Percentiles rank a stretch among this genome's conserved stretches.
Evolutionary conservation across 1,140 invertebrate species (phyloP).

Genomic region (Globodera rostochiensis): DNA sequence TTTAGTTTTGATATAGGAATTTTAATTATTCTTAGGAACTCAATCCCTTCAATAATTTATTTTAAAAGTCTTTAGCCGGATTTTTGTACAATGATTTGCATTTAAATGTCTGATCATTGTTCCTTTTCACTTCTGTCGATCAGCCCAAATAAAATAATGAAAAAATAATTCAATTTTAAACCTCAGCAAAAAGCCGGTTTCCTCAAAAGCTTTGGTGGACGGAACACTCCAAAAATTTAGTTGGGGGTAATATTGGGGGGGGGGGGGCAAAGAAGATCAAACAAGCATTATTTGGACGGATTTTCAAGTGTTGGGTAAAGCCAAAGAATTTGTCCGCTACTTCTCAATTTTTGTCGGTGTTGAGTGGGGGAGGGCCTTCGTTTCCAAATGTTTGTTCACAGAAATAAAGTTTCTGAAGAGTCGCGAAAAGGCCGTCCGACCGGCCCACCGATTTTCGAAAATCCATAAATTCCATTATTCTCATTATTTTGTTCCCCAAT

Average conservation of each 20-base stretch:
- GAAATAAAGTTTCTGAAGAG: not conserved
- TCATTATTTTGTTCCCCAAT: not conserved
- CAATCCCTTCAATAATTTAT: too few relatives aligned
- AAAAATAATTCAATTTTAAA: not conserved
- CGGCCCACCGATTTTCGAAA: not conserved
- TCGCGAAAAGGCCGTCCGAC: not conserved
- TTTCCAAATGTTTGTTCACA: not conserved
- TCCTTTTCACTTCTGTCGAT: too few relatives aligned
- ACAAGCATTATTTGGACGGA: conserved; percentile 5
- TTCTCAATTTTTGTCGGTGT: not conserved
- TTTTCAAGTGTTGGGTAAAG: not conserved
- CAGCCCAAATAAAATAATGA: not conserved
- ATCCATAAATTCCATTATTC: not conserved
- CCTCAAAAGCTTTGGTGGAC: not conserved
- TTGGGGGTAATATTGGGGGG: not conserved
- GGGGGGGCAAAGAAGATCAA: not conserved
- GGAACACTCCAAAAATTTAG: not conserved
- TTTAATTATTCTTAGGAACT: too few relatives aligned
- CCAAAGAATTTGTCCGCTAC: not conserved
- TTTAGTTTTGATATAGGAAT: too few relatives aligned
- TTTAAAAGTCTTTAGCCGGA: too few relatives aligned
- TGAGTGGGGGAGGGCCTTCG: not conserved
- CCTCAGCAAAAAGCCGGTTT: not conserved
- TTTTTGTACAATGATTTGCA: too few relatives aligned
- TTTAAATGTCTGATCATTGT: too few relatives aligned